Evolutionary conservation across 1,140 invertebrate genomes (phyloP).

Genomic region (Rhagoletis pomonella): DNA sequence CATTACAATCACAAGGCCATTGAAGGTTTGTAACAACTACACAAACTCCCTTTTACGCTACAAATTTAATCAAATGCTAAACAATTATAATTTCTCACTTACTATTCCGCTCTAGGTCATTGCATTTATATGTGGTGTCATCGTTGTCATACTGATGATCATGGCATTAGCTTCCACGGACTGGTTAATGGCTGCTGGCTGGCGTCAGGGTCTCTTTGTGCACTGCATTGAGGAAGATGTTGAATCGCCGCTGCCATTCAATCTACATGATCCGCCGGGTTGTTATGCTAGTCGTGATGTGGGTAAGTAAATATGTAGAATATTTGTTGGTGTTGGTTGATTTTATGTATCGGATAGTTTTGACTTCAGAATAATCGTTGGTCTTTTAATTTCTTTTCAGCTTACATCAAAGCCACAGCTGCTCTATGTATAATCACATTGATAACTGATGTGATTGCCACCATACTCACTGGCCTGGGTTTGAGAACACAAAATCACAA

Average conservation of each 20-base stretch:
- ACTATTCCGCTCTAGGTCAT: slow-evolving; percentile 83
- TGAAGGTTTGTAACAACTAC: slow-evolving; percentile 84
- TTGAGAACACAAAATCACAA: slow-evolving; percentile 92
- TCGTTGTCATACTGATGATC: slow-evolving; percentile 93
- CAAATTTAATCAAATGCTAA: no score
- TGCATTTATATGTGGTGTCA: slow-evolving; percentile 94
- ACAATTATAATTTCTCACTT: no score
- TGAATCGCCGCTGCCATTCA: slow-evolving; percentile 88
- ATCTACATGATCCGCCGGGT: slow-evolving; percentile 84
- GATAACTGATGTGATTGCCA: slow-evolving; percentile 90
- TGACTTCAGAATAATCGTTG: slow-evolving; percentile 24
- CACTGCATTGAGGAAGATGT: slow-evolving; percentile 91
- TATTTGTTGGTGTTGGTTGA: background rate
- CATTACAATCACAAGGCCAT: slow-evolving; percentile 90
- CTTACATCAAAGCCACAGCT: slow-evolving; percentile 90
- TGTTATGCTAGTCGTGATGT: slow-evolving; percentile 88
- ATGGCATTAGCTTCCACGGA: slow-evolving; percentile 93
- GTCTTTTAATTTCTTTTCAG: slow-evolving; percentile 75
- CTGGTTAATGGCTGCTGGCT: slow-evolving; percentile 94
- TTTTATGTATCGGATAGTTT: background rate
- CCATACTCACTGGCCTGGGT: slow-evolving; percentile 92
- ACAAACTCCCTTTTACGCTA: background rate
- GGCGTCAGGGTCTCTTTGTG: slow-evolving; percentile 93
- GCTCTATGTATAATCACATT: slow-evolving; percentile 92
- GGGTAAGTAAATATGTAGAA: slow-evolving; percentile 74